phyloP scores from a whole-genome alignment of 2,797 vertebrate species.

The Syndactyla subalaris region DNA sequence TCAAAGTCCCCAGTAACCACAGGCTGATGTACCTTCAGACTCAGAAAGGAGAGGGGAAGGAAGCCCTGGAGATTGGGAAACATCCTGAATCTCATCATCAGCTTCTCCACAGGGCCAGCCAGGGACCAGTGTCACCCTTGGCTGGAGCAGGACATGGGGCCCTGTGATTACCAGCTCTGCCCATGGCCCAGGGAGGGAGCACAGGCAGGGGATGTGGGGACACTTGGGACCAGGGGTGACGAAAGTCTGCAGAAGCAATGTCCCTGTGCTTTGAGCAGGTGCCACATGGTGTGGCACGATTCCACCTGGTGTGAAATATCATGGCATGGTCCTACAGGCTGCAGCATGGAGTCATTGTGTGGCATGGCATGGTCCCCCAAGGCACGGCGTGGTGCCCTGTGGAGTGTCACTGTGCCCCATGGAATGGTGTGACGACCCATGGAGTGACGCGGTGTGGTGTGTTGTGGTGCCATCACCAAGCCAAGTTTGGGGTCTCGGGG shows the following conservation, averaged over 20 bases:
- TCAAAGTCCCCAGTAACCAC: background rate
- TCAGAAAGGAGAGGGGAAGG: no score
- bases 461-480: background rate
- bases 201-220: background rate
- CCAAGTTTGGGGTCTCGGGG: rapidly evolving
- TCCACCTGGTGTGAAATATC: no score
- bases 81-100: background rate
- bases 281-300: rapidly evolving
- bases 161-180: background rate
- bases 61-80: background rate
- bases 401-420: background rate
- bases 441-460: background rate
- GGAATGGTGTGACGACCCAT: background rate
- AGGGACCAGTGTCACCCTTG: background rate
- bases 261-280: background rate
- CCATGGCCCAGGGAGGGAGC: background rate
- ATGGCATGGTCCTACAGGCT: background rate
- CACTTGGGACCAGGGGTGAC: background rate
- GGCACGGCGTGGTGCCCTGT: background rate
- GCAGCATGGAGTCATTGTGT: no score
- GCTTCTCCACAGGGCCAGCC: rapidly evolving
- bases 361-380: background rate
- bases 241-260: rapidly evolving
- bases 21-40: background rate
- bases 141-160: background rate